Evolutionary conservation across 2,797 vertebrate genomes (phyloP), one percentile per base, ranked within the genome.

Genomic region (Phaenicophaeus curvirostris): DNA sequence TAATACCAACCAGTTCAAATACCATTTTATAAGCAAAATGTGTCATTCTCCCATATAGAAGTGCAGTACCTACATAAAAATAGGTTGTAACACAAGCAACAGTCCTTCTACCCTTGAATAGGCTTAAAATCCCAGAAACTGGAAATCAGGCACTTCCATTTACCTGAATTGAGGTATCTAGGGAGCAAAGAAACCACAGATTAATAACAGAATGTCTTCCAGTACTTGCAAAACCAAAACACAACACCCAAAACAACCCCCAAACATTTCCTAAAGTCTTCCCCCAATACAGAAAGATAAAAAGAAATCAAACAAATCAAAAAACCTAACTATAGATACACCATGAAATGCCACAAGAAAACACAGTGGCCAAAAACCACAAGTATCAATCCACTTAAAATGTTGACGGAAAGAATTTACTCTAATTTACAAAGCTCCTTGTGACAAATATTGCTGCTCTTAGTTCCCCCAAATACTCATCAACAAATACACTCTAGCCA

Each of bases 271-370:
- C 55, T 66, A 13, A 67, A 44, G 30, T 50, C 5, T 46, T 20
- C 3, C 46, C 21, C 11, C 67, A 44, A 44, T 66, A 27, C 2
- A 11, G 44, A 35, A 61, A 30, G 25, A 11, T 42, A 19, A 4
- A 50, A 77, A 58, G 15, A 65, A 75, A 21, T 8, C 10, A 33
- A 19, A 57, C 9, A 33, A 23, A 44, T 28, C 11, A 28, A 75
- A 3, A 44, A 15, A 3, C 2, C 3, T 4, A 73, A 58, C 27
- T 35, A 30, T 0, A 58, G 15, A 7, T 37, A 54, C 44, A 30
- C 18, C n/a, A 71, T 16, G 71, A 63, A 53, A 74, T 6, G 3
- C 21, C 66, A 74, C 21, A 25, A 66, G 57, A 18, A 6, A 23
- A 37, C 73, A 44, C 15, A 83, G 39, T 13, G 13, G 39, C 21